Evolutionary conservation across 2,113 vertebrate genomes (phyloP).

Genomic region (Parotia lawesii): DNA sequence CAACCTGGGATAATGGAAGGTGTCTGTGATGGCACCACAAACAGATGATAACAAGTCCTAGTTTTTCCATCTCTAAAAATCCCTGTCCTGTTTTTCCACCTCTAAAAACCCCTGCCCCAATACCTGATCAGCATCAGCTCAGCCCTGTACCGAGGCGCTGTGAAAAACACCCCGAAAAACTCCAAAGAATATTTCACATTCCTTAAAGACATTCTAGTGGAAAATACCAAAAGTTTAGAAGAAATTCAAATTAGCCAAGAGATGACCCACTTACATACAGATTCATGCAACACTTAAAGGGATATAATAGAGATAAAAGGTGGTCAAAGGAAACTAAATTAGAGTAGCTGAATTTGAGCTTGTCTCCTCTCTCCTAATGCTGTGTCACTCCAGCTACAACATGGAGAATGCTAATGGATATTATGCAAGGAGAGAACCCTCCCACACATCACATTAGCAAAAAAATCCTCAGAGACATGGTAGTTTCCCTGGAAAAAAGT

Average conservation of each 20-base stretch:
- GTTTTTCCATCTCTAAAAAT: neutral
- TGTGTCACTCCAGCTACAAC: neutral
- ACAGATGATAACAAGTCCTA: neutral
- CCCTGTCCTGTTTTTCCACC: neutral
- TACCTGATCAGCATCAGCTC: neutral
- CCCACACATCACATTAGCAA: neutral
- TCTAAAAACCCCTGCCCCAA: neutral
- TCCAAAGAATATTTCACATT: neutral
- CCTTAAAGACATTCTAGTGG: neutral
- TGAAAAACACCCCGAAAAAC: neutral
- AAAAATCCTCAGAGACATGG: neutral
- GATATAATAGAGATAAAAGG: neutral
- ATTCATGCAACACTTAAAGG: neutral
- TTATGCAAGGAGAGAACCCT: constrained; percentile 43
- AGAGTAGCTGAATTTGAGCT: neutral
- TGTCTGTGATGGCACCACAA: neutral
- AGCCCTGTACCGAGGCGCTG: neutral
- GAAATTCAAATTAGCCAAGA: neutral
- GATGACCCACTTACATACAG: neutral
- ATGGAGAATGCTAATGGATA: neutral
- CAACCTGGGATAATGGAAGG: accelerated
- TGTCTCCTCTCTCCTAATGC: neutral
- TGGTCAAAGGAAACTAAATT: constrained; percentile 4
- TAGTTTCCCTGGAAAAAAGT: neutral
- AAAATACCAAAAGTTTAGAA: neutral